Base-by-base conservation (phyloP, 2,797 vertebrate species). In the Ptychadena robeensis region DNA sequence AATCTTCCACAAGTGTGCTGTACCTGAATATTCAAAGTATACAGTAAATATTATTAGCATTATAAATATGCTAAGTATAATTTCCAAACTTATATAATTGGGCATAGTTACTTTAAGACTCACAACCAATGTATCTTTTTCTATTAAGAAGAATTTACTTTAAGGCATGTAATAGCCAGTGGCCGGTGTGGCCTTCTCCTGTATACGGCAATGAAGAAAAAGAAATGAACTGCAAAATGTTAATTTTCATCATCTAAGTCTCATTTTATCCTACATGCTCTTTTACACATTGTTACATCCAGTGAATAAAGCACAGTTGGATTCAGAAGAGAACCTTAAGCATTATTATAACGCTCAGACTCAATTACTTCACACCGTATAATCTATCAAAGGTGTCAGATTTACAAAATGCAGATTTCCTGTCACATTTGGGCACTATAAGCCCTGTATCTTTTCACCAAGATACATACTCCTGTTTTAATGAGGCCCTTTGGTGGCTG, bases 401-500 rank as follows among this genome's bases (percentile, higher is more conserved):
- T 95, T 94, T 94, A 93, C 92, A 93, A 94, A 94, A 95, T 93
- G 93, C 94, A 94, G 93, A 94, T 93, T 93, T 93, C 93, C 92
- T 92, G 92, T 94, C 92, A 92, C 92, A 92, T 92, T 94, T 92
- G 93, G 92, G 91, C 91, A 92, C 89, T 91, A 89, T 89, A 91
- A 93, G 92, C 91, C 92, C 90, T 93, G 93, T 92, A 90, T 94
- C 92, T 93, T 93, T 93, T 92, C 89, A 91, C 89, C 88, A 90
- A 94, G 93, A 93, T 94, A 91, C 93, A 93, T 91, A 93, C 93
- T 94, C 92, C 91, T 92, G 90, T 93, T 95, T 95, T 96, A 96
- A 96, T 96, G 95, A 96, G 94, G 93, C 94, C 95, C 95, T 95
- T 95, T 95, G 95, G 95, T 96, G 91, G 94, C 94, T 94, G 94